Evolutionary conservation across 2,113 vertebrate species (phyloP).

Genomic region (Dipodomys stephensi): DNA sequence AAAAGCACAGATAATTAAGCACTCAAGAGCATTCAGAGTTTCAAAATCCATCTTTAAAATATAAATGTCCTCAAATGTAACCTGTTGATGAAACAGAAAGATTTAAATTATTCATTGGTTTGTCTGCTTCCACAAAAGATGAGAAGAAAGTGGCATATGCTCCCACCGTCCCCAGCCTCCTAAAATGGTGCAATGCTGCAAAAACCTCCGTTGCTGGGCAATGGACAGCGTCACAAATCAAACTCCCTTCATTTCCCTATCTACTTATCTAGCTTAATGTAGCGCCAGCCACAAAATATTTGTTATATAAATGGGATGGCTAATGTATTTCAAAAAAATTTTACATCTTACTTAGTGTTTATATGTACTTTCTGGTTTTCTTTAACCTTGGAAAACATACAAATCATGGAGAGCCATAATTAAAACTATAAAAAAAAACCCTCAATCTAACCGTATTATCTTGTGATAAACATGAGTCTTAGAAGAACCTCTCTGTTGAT

Average conservation of each 20-base stretch:
- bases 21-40: conserved; percentile 63
- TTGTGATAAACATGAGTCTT: conserved; percentile 53
- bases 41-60: conserved; percentile 62
- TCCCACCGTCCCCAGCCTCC: conserved; percentile 60
- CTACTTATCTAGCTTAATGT: conserved; percentile 82
- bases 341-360: conserved; percentile 71
- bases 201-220: conserved; percentile 83
- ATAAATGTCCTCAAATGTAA: conserved; percentile 63
- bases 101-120: conserved; percentile 77
- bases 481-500: conserved; percentile 57
- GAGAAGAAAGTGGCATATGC: conserved; percentile 11
- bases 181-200: conserved; percentile 74
- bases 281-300: conserved; percentile 81
- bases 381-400: conserved; percentile 64
- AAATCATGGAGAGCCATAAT: conserved; percentile 71
- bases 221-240: conserved; percentile 79
- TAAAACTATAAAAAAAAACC: conserved; percentile 66
- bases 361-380: conserved; percentile 51
- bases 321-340: conserved; percentile 79
- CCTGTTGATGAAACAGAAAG: conserved; percentile 62
- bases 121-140: conserved; percentile 48
- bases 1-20: conserved; percentile 64
- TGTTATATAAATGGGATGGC: conserved; percentile 75
- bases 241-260: conserved; percentile 78
- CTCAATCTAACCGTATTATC: conserved; percentile 53